Evolutionary conservation across 2,888 invertebrate species (phyloP), one percentile per base, ranked within the genome.

Genomic region (Dryocosmus kuriphilus): DNA sequence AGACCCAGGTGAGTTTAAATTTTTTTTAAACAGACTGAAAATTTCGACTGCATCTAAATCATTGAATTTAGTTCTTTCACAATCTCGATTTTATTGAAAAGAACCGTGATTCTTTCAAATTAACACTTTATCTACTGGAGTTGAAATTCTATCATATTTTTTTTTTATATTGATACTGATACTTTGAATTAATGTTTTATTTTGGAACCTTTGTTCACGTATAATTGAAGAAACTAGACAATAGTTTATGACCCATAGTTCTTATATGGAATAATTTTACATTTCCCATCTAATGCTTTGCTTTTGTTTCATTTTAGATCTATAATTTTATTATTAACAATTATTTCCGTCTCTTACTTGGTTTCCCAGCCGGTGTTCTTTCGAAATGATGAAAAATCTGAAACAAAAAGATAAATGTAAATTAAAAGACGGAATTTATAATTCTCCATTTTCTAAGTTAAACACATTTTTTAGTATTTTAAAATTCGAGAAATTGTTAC

Each of bases 1-100:
- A 41, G 7, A 67, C 46, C 46, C 81, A 81, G 80, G 81, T 80
- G n/a, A 83, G 80, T 80, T 67, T 62, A n/a, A 62, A 30, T 55
- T n/a, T n/a, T n/a, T n/a, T n/a, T n/a, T n/a, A 22, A 67, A 19
- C 0, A 16, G 7, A 8, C 1, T 41, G 19, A 3, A 67, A 46
- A 46, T 46, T 16, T 24, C 2, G 0, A 19, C 16, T 8, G 41
- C 24, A 3, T 24, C n/a, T 55, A 11, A n/a, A 11, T 55, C 9
- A 8, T 9, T 8, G n/a, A 51, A n/a, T 9, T 51, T 0, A 9
- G 9, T n/a, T 3, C 6, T n/a, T 9, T 51, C 16, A 6, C 8
- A 8, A n/a, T n/a, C 8, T n/a, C n/a, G 8, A 51, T 51, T n/a
- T 22, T 55, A 11, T 55, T 55, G 8, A 3, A 22, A 55, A 22